phyloP scores from a whole-genome alignment of 2,888 invertebrate species.

The Amaurobius ferox region DNA sequence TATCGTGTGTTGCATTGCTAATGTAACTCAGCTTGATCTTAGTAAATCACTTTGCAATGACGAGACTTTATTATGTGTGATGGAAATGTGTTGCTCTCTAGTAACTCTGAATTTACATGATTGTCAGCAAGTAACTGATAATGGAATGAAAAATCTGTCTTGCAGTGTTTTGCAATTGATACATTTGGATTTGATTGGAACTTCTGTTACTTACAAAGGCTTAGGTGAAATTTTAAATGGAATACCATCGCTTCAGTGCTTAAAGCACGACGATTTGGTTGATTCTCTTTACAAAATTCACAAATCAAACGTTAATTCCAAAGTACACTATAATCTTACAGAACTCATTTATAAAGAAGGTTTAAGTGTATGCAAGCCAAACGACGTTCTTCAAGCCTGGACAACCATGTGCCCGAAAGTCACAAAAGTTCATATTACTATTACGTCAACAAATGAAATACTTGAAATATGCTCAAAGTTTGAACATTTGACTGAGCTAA shows the following conservation, averaged over 20 bases:
- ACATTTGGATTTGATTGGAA: constrained; percentile 10
- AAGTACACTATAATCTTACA: constrained; percentile 26
- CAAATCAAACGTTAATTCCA: neutral
- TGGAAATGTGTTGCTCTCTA: constrained; percentile 16
- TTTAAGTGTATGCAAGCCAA: neutral
- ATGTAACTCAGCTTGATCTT: constrained; percentile 19
- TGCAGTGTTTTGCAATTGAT: neutral
- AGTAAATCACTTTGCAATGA: neutral
- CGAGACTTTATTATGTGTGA: neutral
- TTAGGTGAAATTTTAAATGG: neutral
- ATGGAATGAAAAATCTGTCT: constrained; percentile 10
- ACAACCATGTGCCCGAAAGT: constrained; percentile 23
- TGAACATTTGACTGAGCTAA: constrained; percentile 17
- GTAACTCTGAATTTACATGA: constrained; percentile 9
- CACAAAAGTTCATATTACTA: constrained; percentile 6
- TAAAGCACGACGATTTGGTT: constrained; percentile 2
- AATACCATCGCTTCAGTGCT: constrained; percentile 19
- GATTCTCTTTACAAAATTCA: neutral
- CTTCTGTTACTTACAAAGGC: neutral
- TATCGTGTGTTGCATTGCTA: constrained; percentile 33
- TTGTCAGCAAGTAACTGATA: constrained; percentile 20
- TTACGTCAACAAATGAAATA: neutral
- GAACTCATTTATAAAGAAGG: neutral
- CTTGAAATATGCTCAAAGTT: constrained; percentile 12
- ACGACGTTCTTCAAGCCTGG: constrained; percentile 11